phyloP scores from a whole-genome alignment of 2,888 invertebrate genomes.

The Eutolmus rufibarbis region DNA sequence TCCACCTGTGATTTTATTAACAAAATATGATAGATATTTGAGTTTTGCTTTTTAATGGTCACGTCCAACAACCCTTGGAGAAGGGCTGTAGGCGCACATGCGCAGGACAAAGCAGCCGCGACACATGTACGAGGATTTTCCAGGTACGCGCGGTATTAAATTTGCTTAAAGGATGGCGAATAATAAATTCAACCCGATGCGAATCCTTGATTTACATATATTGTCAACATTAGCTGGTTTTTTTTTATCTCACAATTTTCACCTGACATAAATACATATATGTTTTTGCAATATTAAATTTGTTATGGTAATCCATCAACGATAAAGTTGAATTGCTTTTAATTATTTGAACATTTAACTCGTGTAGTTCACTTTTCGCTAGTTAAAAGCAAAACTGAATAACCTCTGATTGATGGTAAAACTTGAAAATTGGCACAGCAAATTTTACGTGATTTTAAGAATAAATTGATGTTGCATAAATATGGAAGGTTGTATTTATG shows the following conservation, averaged over 20 bases:
- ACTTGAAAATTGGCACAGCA: not conserved
- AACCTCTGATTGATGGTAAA: not conserved
- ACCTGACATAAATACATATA: too few relatives aligned
- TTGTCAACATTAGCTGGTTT: not conserved
- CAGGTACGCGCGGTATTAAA: not conserved
- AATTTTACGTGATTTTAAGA: not conserved
- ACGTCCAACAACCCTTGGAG: not conserved
- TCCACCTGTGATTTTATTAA: not conserved
- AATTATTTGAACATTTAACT: not conserved
- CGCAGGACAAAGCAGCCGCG: not conserved
- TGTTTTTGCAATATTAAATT: not conserved
- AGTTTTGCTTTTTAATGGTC: constrained; percentile 1
- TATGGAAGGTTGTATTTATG: not conserved
- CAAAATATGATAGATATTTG: constrained; percentile 8
- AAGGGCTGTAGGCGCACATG: not conserved
- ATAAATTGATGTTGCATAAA: not conserved
- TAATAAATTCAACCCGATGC: not conserved
- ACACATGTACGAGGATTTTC: not conserved
- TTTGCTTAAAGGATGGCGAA: not conserved
- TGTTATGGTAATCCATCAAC: not conserved
- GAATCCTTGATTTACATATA: not conserved
- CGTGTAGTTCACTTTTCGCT: not conserved
- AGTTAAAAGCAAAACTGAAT: not conserved
- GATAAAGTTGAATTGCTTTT: not conserved
- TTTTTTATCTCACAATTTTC: not conserved